Conservation (phyloP, 2,888 invertebrate genomes). For the Trachelus tabidus region DNA sequence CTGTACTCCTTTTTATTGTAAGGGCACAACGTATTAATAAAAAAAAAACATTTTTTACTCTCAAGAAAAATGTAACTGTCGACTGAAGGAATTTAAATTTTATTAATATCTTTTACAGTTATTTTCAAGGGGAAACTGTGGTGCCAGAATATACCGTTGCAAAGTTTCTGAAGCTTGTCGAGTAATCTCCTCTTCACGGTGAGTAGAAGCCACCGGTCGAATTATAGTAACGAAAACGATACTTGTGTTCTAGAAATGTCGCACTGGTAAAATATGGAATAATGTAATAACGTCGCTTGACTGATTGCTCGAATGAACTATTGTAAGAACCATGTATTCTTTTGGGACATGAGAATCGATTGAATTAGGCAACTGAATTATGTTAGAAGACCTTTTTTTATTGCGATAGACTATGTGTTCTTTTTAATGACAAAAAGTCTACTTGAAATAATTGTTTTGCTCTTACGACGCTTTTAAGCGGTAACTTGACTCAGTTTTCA, state of each 20-base stretch:
- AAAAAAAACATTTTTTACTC: slow-evolving; percentile 32
- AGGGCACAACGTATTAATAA: slow-evolving; percentile 28
- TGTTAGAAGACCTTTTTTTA: background rate
- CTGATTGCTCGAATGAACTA: background rate
- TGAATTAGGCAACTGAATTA: background rate
- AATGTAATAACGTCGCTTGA: background rate
- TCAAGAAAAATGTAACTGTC: slow-evolving; percentile 1
- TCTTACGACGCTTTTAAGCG: slow-evolving; percentile 6
- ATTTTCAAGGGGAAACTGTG: background rate
- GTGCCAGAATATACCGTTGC: background rate
- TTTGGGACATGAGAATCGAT: background rate
- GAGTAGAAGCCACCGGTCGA: background rate
- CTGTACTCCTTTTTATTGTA: slow-evolving; percentile 25
- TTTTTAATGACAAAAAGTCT: slow-evolving; percentile 22
- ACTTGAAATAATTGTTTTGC: slow-evolving; percentile 55
- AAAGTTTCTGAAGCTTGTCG: slow-evolving; percentile 4
- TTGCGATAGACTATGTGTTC: background rate
- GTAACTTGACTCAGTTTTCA: background rate
- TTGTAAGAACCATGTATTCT: background rate
- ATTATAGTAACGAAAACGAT: background rate
- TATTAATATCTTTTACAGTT: background rate
- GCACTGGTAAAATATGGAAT: background rate
- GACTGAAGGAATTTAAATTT: background rate
- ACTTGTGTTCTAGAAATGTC: background rate
- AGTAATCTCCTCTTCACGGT: background rate